phyloP scores from a whole-genome alignment of 2,113 vertebrate species.

The Hemicordylus capensis region DNA sequence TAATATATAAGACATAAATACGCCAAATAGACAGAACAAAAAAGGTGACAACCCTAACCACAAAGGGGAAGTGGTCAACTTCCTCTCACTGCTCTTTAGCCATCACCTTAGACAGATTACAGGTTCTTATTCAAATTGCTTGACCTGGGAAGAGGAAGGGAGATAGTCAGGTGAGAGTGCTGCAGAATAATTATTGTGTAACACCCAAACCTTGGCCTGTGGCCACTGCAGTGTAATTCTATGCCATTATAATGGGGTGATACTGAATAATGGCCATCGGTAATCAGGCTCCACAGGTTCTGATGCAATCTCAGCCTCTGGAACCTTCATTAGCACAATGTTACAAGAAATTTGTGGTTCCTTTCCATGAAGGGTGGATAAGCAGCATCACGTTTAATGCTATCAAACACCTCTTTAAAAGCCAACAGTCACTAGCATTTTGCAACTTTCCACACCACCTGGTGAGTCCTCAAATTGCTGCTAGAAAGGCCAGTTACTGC shows the following conservation, averaged over 20 bases:
- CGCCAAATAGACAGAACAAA: too few species aligned
- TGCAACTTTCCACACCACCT: conserved; percentile 47
- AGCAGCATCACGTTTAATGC: conserved; percentile 25
- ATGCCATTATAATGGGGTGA: background rate
- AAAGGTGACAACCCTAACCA: background rate
- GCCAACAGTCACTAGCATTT: conserved; percentile 25
- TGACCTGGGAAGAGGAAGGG: background rate
- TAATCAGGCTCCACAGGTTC: background rate
- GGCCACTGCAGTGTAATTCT: background rate
- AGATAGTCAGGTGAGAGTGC: conserved; percentile 2
- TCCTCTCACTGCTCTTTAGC: background rate
- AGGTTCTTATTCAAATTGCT: background rate
- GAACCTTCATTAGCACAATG: background rate
- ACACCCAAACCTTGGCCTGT: background rate
- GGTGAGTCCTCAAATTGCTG: background rate
- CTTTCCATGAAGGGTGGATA: conserved; percentile 15
- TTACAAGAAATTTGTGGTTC: conserved; percentile 13
- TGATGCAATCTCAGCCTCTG: conserved; percentile 1
- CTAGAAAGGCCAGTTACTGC: background rate
- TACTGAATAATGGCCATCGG: background rate
- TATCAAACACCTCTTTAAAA: conserved; percentile 28
- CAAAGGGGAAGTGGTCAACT: background rate
- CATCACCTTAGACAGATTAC: background rate
- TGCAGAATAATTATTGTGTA: background rate
- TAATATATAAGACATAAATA: too few species aligned